Evolutionary conservation across 2,888 invertebrate genomes (phyloP), one percentile per base, ranked within the genome.

Genomic region (Platycheirus albimanus): DNA sequence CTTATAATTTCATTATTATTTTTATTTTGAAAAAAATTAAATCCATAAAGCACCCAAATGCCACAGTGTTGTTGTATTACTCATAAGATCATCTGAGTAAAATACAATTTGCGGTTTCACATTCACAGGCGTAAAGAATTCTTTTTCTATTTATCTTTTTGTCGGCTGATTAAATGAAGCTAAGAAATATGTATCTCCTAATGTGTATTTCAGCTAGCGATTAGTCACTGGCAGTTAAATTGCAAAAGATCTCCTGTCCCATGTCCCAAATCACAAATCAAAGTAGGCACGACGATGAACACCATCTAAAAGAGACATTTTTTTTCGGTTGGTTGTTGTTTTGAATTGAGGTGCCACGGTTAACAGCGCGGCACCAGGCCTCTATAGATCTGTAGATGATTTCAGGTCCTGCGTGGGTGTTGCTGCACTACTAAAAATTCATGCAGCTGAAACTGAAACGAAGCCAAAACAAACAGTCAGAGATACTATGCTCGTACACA

Each of bases 401-500:
- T 33, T 33, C 30, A 33, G 13, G n/a, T 13, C 43, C 17, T 43
- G 6, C 43, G 43, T 43, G 43, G 43, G 43, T n/a, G 43, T 43
- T 43, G 43, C 30, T 4, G 24, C 8, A 43, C 13, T 13, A 43
- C 13, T 13, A 43, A 1, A 17, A 43, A 11, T 43, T 43, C 43
- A 13, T 43, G 43, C 43, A 43, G 17, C 17, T 15, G 43, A 43
- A 15, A 43, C 43, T 17, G 13, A 15, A 13, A 43, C 5, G 43
- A 17, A 43, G 43, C 43, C 43, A 43, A 43, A 15, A 13, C 17
- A 43, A 33, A 33, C 30, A 24, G 8, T 4, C 24, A 33, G 8
- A 33, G 30, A 4, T 8, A 52, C 24, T n/a, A n/a, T n/a, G n/a
- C n/a, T n/a, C n/a, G n/a, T n/a, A 56, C 17, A 41, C 56, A 56